Percentiles rank a stretch among this genome's conserved stretches.
Evolutionary conservation across 2,797 vertebrate genomes (phyloP).

Genomic region (Coluber constrictor): DNA sequence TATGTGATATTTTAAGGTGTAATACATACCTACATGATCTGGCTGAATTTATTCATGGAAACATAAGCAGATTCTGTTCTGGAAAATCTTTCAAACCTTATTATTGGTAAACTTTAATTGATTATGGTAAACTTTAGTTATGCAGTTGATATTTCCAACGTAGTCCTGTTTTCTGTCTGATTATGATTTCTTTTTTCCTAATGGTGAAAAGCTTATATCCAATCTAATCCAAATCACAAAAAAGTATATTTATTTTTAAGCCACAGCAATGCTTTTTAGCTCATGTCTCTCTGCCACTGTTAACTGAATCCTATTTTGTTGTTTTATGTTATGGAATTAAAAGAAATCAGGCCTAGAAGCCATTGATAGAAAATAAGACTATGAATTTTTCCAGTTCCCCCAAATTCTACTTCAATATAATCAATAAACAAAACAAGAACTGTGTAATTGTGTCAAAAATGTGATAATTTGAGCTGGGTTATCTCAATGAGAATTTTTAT

Average conservation of each 20-base stretch:
- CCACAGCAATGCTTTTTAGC: not conserved
- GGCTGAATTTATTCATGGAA: slow-evolving; percentile 42
- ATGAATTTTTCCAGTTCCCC: not conserved
- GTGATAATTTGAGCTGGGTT: not conserved
- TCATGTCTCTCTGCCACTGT: not conserved
- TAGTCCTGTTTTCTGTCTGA: not conserved
- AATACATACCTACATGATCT: not conserved
- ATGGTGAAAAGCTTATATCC: not conserved
- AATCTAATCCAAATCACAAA: not conserved
- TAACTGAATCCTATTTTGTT: not conserved
- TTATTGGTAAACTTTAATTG: not conserved
- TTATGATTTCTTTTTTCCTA: not conserved
- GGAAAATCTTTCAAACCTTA: slow-evolving; percentile 59
- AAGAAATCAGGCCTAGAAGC: not conserved
- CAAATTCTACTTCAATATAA: not conserved
- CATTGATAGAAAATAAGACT: not conserved
- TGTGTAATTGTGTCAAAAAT: not conserved
- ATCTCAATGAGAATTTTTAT: not conserved
- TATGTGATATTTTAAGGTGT: slow-evolving; percentile 56
- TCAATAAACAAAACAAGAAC: not conserved
- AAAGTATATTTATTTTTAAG: not conserved
- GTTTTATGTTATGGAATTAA: not conserved
- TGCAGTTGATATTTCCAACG: not conserved
- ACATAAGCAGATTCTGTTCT: slow-evolving; percentile 49
- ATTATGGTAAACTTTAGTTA: not conserved